A percentile compares a stretch with the other conserved stretches of the same genome.
Conservation (phyloP, 1,140 invertebrate genomes). For the Drosophila asahinai region DNA sequence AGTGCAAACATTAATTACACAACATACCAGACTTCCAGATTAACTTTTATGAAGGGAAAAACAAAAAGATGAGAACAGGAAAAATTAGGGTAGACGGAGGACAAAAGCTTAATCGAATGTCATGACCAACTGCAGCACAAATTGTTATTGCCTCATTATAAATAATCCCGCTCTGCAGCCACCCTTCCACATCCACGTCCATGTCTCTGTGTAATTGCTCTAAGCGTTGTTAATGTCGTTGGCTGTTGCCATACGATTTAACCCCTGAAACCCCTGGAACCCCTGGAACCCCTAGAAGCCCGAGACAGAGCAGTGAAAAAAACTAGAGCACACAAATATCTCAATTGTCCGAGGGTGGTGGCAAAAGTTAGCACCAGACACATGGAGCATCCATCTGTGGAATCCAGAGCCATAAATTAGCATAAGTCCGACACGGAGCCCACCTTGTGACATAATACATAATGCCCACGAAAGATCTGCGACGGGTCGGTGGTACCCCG, state of each 20-base stretch:
- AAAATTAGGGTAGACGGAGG: neutral
- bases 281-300: neutral
- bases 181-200: neutral
- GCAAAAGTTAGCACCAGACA: slow-evolving; percentile 28
- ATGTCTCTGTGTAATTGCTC: slow-evolving; percentile 60
- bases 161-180: slow-evolving; percentile 61
- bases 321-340: slow-evolving; percentile 50
- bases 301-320: slow-evolving; percentile 4
- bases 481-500: slow-evolving; percentile 6
- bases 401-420: slow-evolving; percentile 36
- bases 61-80: neutral
- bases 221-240: slow-evolving; percentile 70
- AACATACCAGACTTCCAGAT: slow-evolving; percentile 9
- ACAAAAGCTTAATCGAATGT: slow-evolving; percentile 70
- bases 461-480: slow-evolving; percentile 20
- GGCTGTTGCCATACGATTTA: slow-evolving; percentile 49
- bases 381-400: slow-evolving; percentile 7
- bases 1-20: slow-evolving; percentile 19
- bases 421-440: slow-evolving; percentile 41
- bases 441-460: slow-evolving; percentile 39
- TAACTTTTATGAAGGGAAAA: slow-evolving; percentile 18
- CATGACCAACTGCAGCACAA: slow-evolving; percentile 64
- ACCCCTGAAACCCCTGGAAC: slow-evolving; percentile 19
- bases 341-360: slow-evolving; percentile 46
- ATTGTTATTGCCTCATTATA: slow-evolving; percentile 78